A percentile compares a stretch with the other conserved stretches of the same genome.
phyloP scores from a whole-genome alignment of 2,888 invertebrate genomes.

The Schizaphis graminum region DNA sequence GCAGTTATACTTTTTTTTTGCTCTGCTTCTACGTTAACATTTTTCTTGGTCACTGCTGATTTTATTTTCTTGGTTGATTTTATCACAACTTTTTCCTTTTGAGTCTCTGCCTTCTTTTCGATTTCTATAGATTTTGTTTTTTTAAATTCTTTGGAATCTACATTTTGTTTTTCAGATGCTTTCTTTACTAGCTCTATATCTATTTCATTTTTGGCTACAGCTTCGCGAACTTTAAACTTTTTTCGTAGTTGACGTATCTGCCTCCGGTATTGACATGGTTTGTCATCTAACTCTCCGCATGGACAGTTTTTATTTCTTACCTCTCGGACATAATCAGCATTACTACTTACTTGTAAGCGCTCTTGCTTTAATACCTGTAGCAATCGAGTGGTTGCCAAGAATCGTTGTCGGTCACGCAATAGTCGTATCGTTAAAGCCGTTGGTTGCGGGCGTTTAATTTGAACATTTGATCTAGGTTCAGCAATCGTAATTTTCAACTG shows the following conservation, averaged over 20 bases:
- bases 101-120: neutral
- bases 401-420: neutral
- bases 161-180: neutral
- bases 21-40: neutral
- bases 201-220: neutral
- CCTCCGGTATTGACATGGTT: neutral
- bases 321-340: neutral
- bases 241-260: constrained; percentile 12
- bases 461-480: too few species aligned
- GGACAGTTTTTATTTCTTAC: constrained; percentile 14
- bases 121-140: too few species aligned
- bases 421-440: neutral
- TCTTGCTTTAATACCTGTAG: neutral
- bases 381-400: neutral
- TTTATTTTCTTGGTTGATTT: neutral
- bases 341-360: neutral
- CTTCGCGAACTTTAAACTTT: neutral
- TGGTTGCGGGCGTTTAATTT: neutral
- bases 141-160: neutral
- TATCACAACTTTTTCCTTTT: neutral
- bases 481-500: neutral
- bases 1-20: neutral
- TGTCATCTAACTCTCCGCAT: neutral
- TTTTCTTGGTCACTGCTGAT: neutral
- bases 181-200: neutral